phyloP scores from a whole-genome alignment of 2,797 vertebrate species.

The Dryobates pubescens region DNA sequence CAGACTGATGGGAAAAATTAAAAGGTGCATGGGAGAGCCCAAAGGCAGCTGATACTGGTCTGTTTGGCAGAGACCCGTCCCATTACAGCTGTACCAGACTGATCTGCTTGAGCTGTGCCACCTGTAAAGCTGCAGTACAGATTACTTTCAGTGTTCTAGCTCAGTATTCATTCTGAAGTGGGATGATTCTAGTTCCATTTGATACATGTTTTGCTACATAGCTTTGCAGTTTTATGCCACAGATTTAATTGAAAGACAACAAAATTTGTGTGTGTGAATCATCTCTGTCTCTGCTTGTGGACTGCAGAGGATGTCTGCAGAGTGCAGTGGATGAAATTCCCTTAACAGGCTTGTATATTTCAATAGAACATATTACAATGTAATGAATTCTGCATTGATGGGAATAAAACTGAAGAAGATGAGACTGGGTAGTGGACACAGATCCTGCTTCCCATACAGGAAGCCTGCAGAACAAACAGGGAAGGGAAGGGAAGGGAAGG shows the following conservation, averaged over 20 bases:
- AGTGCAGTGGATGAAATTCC: no score
- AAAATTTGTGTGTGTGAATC: neutral
- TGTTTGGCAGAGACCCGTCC: neutral
- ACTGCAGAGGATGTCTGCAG: neutral
- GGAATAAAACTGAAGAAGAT: no score
- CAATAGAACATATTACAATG: no score
- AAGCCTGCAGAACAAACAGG: no score
- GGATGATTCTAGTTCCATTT: neutral
- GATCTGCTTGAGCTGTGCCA: fast-evolving
- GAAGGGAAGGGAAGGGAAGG: no score
- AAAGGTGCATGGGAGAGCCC: neutral
- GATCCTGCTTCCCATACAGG: no score
- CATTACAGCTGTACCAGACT: neutral
- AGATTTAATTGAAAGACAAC: neutral
- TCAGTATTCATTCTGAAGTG: neutral
- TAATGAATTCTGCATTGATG: no score
- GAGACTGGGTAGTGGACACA: no score
- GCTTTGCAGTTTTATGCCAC: neutral
- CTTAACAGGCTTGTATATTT: no score
- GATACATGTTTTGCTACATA: neutral
- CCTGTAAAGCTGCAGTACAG: neutral
- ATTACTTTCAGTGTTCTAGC: neutral
- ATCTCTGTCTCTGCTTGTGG: neutral
- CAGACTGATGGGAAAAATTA: neutral
- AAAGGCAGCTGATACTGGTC: neutral